Evolutionary conservation across 1,140 invertebrate species (phyloP).

Genomic region (Cherax quadricarinatus): DNA sequence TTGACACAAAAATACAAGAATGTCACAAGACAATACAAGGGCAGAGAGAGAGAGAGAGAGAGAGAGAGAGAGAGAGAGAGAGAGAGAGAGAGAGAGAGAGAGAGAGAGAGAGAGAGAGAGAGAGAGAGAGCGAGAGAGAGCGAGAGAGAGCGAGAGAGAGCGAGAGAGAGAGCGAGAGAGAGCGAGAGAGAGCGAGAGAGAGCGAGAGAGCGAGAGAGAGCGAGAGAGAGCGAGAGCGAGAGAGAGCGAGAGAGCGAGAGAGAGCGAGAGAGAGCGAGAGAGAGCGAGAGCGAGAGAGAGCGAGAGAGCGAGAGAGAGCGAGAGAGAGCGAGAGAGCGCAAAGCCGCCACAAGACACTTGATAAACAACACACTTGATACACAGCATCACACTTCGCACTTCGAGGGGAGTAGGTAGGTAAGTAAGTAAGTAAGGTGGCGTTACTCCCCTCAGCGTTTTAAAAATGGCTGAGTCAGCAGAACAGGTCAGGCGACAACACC

Average conservation of each 20-base stretch:
- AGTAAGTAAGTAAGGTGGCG: no score
- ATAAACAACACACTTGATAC: no score
- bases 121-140: not conserved
- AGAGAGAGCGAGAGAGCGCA: not conserved
- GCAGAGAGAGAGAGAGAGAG: not conserved
- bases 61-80: not conserved
- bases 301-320: not conserved
- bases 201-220: conserved; percentile 20
- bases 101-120: conserved; percentile 42
- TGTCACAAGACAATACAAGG: no score
- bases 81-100: conserved; percentile 9
- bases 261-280: conserved; percentile 13
- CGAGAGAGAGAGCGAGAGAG: not conserved
- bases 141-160: not conserved
- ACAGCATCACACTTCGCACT: no score
- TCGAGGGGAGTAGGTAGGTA: no score
- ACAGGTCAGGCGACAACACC: no score
- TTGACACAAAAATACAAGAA: no score
- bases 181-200: not conserved
- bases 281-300: conserved; percentile 1
- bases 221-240: not conserved
- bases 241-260: not conserved
- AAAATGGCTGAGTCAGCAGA: no score
- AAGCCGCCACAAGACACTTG: no score
- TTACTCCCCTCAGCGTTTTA: no score